Evolutionary conservation across 2,797 vertebrate species (phyloP), one percentile per base, ranked within the genome.

Genomic region (Acanthis flammea): DNA sequence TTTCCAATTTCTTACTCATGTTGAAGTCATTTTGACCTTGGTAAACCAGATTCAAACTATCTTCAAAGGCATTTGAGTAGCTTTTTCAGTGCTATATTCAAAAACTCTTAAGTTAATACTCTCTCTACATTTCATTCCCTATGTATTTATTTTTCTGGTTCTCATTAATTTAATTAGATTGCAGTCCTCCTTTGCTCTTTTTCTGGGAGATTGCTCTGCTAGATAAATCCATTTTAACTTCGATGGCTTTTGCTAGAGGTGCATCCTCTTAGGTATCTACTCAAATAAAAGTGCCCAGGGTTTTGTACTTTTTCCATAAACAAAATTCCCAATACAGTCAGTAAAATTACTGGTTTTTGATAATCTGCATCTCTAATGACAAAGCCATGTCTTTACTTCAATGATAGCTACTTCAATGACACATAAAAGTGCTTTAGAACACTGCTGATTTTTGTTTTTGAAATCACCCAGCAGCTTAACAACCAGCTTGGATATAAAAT

Each of bases 121-220:
- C 10, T 70, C 19, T 85, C 44, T 76, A 0, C 58, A 60, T 82
- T 89, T 91, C n/a, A 28, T 89, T 92, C 30, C 17, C 33, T 74
- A 31, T 66, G 18, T 90, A 79, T 90, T 92, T 92, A 76, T 94
- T 97, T 93, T 89, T 92, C 41, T 61, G 31, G 27, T 91, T 91
- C 71, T 92, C 72, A 87, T 92, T 92, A 92, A 76, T 86, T 93
- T 91, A 89, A 87, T 92, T 76, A 87, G 78, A 85, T 77, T 80
- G 61, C 47, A 27, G 44, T 79, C 31, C 42, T 89, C n/a, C 42
- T 85, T 76, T 53, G 27, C 35, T 88, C 66, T 91, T 85, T 31
- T 31, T 58, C 47, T 53, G 58, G 1, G 44, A 45, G 27, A 72
- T 72, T 2, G 3, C 58, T 86, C 12, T 86, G 65, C 60, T 80